Conservation (phyloP, 2,797 vertebrate species). For the Alcedo quadribrachys region DNA sequence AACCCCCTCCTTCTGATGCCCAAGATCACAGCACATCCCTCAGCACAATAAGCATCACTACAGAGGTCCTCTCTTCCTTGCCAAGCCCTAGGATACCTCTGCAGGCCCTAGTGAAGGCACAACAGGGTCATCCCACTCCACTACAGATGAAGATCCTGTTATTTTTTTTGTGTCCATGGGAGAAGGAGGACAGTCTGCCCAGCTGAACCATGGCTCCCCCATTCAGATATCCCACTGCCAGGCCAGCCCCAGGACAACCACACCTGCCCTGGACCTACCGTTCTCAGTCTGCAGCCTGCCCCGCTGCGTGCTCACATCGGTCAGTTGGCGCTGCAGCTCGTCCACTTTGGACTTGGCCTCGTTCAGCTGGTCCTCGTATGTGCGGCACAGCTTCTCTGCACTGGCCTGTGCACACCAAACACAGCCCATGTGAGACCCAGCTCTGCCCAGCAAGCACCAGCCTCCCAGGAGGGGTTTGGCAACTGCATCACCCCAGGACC, state of each 20-base stretch:
- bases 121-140: rapidly evolving
- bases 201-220: rapidly evolving
- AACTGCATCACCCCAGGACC: not conserved
- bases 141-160: not conserved
- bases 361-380: slow-evolving; percentile 91
- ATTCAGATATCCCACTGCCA: not conserved
- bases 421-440: not conserved
- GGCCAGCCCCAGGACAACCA: not conserved
- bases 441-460: rapidly evolving
- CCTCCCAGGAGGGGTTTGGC: not conserved
- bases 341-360: slow-evolving; percentile 90
- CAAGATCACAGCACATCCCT: too few species aligned
- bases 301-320: slow-evolving; percentile 80
- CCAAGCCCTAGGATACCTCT: not conserved
- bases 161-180: rapidly evolving
- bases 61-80: not conserved
- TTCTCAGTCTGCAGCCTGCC: slow-evolving; percentile 88
- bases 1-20: not conserved
- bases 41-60: not conserved
- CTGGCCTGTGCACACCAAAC: slow-evolving; percentile 77
- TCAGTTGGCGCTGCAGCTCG: slow-evolving; percentile 91
- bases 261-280: slow-evolving; percentile 60
- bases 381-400: slow-evolving; percentile 88
- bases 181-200: not conserved
- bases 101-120: not conserved